phyloP scores from a whole-genome alignment of 2,797 vertebrate genomes.

The Ara ararauna region DNA sequence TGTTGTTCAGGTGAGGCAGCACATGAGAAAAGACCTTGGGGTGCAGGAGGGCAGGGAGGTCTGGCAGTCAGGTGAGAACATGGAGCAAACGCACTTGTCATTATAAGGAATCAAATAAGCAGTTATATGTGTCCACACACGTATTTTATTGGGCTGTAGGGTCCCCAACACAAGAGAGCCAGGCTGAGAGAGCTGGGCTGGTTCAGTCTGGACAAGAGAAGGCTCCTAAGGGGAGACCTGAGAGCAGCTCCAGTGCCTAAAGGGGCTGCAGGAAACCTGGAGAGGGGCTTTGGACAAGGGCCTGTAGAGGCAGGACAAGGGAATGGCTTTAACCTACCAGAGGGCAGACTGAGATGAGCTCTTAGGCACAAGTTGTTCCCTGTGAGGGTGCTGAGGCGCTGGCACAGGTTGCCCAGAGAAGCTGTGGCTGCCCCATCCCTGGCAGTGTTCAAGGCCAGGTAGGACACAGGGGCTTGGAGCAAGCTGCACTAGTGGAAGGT shows the following conservation, averaged over 20 bases:
- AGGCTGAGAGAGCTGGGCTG: neutral
- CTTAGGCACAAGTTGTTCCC: too few relatives aligned
- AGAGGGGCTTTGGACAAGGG: too few relatives aligned
- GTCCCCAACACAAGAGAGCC: neutral
- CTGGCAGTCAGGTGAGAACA: neutral
- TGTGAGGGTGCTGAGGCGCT: too few relatives aligned
- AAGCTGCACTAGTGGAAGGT: too few relatives aligned
- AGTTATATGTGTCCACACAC: neutral
- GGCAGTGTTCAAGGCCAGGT: too few relatives aligned
- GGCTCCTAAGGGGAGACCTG: neutral
- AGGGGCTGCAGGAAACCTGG: neutral
- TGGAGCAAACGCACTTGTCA: neutral
- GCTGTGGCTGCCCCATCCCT: too few relatives aligned
- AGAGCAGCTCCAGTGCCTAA: neutral
- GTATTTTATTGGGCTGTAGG: neutral
- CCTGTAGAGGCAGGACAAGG: too few relatives aligned
- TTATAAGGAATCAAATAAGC: neutral
- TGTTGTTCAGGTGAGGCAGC: neutral
- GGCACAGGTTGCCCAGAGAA: too few relatives aligned
- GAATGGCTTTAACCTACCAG: too few relatives aligned
- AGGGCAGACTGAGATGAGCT: too few relatives aligned
- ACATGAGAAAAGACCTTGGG: neutral
- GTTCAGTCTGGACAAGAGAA: neutral
- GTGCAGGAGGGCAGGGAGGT: neutral
- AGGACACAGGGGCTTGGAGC: too few relatives aligned